A percentile compares a stretch with the other conserved stretches of the same genome.
Evolutionary conservation across 2,113 vertebrate species (phyloP).

Genomic region (Pao palembangensis): DNA sequence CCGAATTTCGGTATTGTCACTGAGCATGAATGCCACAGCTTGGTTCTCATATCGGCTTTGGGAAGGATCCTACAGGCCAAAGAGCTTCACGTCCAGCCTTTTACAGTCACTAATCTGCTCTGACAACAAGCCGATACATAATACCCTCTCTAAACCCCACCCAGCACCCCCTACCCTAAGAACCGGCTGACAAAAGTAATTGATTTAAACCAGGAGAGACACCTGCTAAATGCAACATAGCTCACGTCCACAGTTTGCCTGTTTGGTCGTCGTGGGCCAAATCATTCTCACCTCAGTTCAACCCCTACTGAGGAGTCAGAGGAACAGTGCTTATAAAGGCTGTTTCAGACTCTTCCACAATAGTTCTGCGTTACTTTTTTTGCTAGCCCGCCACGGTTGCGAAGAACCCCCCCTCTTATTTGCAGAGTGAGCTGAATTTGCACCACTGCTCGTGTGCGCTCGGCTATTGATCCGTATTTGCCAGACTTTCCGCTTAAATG

Average conservation of each 20-base stretch:
- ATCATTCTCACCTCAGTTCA: slow-evolving; percentile 13
- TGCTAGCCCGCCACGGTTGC: slow-evolving; percentile 2
- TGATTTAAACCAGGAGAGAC: slow-evolving; percentile 68
- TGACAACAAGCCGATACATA: slow-evolving; percentile 75
- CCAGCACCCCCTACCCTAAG: slow-evolving; percentile 38
- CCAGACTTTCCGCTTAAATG: slow-evolving; percentile 54
- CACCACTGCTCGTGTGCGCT: slow-evolving; percentile 46
- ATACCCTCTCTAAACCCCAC: slow-evolving; percentile 37
- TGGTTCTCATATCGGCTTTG: slow-evolving; percentile 41
- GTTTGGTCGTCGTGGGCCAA: background rate
- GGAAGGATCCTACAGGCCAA: slow-evolving; percentile 47
- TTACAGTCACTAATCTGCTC: slow-evolving; percentile 72
- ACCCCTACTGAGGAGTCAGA: background rate
- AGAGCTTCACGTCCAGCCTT: slow-evolving; percentile 42
- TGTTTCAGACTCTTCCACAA: too few relatives aligned
- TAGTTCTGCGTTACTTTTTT: background rate
- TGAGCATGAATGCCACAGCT: slow-evolving; percentile 26
- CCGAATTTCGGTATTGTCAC: slow-evolving; percentile 30
- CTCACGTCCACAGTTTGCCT: slow-evolving; percentile 10
- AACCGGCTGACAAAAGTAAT: slow-evolving; percentile 64
- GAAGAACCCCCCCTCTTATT: slow-evolving; percentile 5
- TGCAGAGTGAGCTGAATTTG: slow-evolving; percentile 31
- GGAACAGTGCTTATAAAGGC: too few relatives aligned
- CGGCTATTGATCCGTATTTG: slow-evolving; percentile 56
- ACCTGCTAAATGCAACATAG: slow-evolving; percentile 55